Evolutionary conservation across 2,113 vertebrate species (phyloP).

Genomic region (Cygnus atratus): DNA sequence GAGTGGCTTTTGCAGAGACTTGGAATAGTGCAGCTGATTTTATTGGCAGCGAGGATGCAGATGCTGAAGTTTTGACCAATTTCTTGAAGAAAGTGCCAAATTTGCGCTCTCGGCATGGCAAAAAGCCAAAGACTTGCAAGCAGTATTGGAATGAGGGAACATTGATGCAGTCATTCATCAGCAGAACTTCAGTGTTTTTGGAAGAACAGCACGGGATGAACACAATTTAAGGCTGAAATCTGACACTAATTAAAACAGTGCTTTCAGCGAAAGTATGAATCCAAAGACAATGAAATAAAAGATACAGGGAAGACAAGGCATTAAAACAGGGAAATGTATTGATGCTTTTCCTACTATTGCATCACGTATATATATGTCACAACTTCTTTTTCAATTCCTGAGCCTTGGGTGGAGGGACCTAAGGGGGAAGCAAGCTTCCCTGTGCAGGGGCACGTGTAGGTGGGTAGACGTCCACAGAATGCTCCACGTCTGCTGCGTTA

Average conservation of each 20-base stretch:
- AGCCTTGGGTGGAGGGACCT: not conserved
- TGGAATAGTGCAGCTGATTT: not conserved
- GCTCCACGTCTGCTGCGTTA: not conserved
- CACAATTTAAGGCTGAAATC: not conserved
- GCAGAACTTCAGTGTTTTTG: not conserved
- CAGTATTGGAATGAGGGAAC: slow-evolving; percentile 17
- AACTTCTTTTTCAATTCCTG: not conserved
- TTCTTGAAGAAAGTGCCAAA: not conserved
- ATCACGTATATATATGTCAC: not conserved
- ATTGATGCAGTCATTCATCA: slow-evolving; percentile 34
- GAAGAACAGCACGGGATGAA: not conserved
- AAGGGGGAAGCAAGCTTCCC: not conserved
- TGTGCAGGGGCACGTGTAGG: not conserved
- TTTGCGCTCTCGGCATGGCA: slow-evolving; percentile 35
- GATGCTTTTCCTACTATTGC: not conserved
- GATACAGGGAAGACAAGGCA: not conserved
- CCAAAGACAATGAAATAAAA: not conserved
- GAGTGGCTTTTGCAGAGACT: not conserved
- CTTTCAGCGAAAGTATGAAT: slow-evolving; percentile 34
- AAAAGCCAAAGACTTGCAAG: slow-evolving; percentile 37
- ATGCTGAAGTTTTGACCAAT: slow-evolving; percentile 33
- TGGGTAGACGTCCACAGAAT: not conserved
- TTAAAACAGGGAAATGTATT: not conserved
- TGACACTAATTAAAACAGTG: slow-evolving; percentile 62
- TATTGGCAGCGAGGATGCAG: slow-evolving; percentile 13